A percentile compares a stretch with the other conserved stretches of the same genome.
Evolutionary conservation across 2,113 vertebrate genomes (phyloP).

Genomic region (Chionomys nivalis): DNA sequence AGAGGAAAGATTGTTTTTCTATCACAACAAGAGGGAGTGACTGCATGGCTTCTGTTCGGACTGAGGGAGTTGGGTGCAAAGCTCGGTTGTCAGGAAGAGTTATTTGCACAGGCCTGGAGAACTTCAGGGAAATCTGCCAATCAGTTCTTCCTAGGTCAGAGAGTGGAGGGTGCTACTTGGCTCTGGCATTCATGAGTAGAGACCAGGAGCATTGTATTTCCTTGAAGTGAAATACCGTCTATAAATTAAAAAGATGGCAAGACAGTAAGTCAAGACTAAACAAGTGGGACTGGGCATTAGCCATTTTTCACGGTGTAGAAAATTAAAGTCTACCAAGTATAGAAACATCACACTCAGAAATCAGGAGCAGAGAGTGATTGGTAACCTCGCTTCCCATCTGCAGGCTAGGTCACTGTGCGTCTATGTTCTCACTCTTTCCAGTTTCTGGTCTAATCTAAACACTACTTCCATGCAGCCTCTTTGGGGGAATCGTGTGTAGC

Average conservation of each 20-base stretch:
- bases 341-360: conserved; percentile 1
- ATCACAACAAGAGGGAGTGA: neutral
- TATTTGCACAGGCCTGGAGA: conserved; percentile 27
- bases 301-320: conserved; percentile 25
- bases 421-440: neutral
- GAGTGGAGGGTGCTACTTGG: neutral
- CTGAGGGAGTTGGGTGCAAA: conserved; percentile 55
- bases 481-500: neutral
- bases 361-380: neutral
- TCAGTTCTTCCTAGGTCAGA: neutral
- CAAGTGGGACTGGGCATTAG: neutral
- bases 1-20: conserved; percentile 60
- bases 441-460: conserved; percentile 59
- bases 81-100: conserved; percentile 28
- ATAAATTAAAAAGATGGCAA: conserved; percentile 40
- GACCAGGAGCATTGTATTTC: neutral
- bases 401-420: neutral
- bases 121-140: conserved; percentile 22
- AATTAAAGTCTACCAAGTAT: conserved; percentile 24
- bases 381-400: neutral
- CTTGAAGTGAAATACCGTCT: conserved; percentile 26
- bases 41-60: conserved; percentile 63
- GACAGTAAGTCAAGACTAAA: conserved; percentile 28
- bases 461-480: conserved; percentile 4
- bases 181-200: neutral